Conservation (phyloP, 2,888 invertebrate species). For the Melolontha melolontha region DNA sequence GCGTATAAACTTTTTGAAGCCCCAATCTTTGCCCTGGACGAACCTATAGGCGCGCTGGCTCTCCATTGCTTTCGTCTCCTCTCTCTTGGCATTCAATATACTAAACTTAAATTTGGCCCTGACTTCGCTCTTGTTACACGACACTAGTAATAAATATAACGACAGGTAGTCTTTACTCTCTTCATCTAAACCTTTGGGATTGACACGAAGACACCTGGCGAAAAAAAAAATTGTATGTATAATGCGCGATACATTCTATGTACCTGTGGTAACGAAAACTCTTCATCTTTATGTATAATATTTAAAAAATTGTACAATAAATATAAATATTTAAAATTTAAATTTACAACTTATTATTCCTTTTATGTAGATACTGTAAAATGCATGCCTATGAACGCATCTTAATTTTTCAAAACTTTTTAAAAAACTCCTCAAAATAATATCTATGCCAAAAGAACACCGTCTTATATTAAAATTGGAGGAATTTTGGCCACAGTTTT, state of each 20-base stretch:
- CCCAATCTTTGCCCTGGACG: constrained; percentile 99
- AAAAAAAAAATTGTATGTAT: constrained; percentile 2
- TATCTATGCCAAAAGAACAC: too few species aligned
- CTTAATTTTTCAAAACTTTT: too few species aligned
- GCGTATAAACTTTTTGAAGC: constrained; percentile 99
- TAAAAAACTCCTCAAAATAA: too few species aligned
- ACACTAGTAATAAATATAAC: constrained; percentile 97
- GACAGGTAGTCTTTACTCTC: constrained; percentile 99
- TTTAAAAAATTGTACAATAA: neutral
- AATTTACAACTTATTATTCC: too few species aligned
- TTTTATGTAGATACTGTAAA: too few species aligned
- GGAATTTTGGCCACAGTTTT: too few species aligned
- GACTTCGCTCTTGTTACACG: constrained; percentile 99
- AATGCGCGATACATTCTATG: too few species aligned
- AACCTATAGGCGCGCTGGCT: constrained; percentile 97
- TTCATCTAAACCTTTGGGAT: constrained; percentile 99
- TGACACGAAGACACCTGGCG: constrained; percentile 94
- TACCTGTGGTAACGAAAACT: too few species aligned
- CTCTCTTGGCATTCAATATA: constrained; percentile 99
- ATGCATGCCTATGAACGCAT: too few species aligned
- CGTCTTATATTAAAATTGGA: too few species aligned
- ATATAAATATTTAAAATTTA: neutral
- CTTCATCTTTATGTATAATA: too few species aligned
- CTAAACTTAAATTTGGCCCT: constrained; percentile 99
- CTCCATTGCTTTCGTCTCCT: constrained; percentile 99